Evolutionary conservation across 2,888 invertebrate genomes (phyloP), one percentile per base, ranked within the genome.

Genomic region (Liopterus haemorrhoidalis): DNA sequence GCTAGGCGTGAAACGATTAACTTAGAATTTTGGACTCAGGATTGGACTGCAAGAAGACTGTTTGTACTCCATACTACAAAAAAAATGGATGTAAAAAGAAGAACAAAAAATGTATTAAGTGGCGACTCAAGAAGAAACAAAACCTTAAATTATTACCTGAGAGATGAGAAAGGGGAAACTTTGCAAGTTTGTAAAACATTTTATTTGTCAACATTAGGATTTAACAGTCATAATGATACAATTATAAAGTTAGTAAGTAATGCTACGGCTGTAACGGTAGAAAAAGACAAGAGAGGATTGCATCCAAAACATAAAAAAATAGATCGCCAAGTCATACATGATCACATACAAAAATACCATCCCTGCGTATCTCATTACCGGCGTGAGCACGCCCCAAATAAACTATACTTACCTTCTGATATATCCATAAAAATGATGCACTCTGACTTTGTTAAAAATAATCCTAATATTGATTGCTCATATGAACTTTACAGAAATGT

Each of bases 341-440:
- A 19, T 24, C 46, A 49, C 32, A 36, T 49, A 35, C 35, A 35
- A 28, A 35, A 11, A 41, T 46, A 41, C 35, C 30, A 49, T 49
- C 42, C 47, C 12, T 43, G 36, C 28, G 30, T 49, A 33, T 49
- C 39, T 4, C 47, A 49, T 18, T 49, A 49, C 30, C 49, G 49
- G 27, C 20, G 48, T 37, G 48, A 32, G 12, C 49, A 48, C 27
- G 48, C 49, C 33, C 46, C 49, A 15, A 20, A 40, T 21, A 27
- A 28, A n/a, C 33, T 27, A 32, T 49, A 49, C 27, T 40, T 49
- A 22, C 35, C 43, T 6, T 39, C 21, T 38, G 51, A 52, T 36
- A 28, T 48, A 11, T 36, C 44, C 18, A 46, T 48, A 18, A 18
- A 12, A 33, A 24, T 14, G 12, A 41, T 53, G 52, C 47, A 51